These are phyloP conservation scores for Telmatochromis sp. DNA, from an alignment of 2,113 vertebrate species.

Conservation along the genomic window DNA sequence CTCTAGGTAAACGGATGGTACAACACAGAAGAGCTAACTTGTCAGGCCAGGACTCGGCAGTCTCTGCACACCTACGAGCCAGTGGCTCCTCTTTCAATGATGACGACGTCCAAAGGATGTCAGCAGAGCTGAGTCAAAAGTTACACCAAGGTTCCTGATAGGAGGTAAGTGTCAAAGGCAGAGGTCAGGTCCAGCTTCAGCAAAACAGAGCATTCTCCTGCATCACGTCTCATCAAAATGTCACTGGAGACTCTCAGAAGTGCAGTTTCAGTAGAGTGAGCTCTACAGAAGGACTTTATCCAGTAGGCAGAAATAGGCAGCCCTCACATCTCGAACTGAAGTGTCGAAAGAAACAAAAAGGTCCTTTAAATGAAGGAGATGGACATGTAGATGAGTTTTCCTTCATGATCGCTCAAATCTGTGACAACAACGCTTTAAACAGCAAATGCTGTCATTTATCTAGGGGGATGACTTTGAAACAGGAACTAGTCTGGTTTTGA, in stretches of 20 bases:
- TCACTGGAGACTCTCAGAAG: background rate
- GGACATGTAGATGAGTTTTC: background rate
- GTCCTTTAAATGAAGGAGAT: background rate
- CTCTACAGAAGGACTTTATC: background rate
- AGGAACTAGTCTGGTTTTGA: background rate
- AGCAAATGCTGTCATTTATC: background rate
- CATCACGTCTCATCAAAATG: background rate
- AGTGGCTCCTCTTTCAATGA: background rate
- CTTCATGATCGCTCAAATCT: background rate
- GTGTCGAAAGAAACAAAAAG: background rate
- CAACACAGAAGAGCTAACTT: background rate
- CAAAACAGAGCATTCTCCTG: background rate
- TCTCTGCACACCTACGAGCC: background rate
- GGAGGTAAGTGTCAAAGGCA: background rate
- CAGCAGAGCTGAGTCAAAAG: background rate
- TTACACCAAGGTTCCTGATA: background rate
- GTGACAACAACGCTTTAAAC: background rate
- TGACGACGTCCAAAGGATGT: background rate
- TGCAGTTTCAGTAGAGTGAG: background rate
- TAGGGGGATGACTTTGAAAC: background rate
- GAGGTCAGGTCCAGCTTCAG: background rate
- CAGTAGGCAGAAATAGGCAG: background rate
- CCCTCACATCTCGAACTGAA: background rate
- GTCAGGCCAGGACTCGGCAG: background rate
- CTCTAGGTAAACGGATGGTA: rapidly evolving